These are phyloP conservation scores for Drosophila obscura DNA, from an alignment of 1,140 invertebrate genomes.

Conservation along the genomic window DNA sequence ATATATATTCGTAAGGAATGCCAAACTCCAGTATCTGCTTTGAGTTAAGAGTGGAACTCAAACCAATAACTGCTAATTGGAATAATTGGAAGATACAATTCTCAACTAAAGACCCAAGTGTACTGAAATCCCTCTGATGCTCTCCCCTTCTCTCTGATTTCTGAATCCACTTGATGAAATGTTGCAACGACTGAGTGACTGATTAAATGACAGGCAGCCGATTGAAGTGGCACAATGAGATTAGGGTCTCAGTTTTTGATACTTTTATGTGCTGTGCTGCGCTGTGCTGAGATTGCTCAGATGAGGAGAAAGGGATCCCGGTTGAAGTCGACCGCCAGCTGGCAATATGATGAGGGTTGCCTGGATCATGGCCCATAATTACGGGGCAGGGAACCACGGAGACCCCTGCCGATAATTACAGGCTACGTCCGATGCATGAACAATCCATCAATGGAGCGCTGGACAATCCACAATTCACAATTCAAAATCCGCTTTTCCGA, in stretches of 20 bases:
- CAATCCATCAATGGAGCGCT: slow-evolving; percentile 1
- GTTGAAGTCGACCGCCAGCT: slow-evolving; percentile 21
- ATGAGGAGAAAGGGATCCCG: slow-evolving; percentile 25
- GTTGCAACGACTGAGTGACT: slow-evolving; percentile 35
- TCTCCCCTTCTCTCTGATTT: neutral
- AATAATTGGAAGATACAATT: no score
- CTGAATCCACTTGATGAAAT: slow-evolving; percentile 20
- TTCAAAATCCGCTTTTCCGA: slow-evolving; percentile 24
- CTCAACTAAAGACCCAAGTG: no score
- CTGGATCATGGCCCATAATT: slow-evolving; percentile 57
- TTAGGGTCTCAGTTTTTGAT: slow-evolving; percentile 43
- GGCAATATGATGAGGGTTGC: slow-evolving; percentile 42
- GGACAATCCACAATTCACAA: neutral
- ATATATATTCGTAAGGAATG: no score
- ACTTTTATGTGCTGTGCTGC: slow-evolving; percentile 17
- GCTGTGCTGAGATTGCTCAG: slow-evolving; percentile 14
- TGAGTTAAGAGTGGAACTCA: no score
- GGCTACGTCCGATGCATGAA: slow-evolving; percentile 16
- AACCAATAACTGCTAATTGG: no score
- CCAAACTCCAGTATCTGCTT: no score
- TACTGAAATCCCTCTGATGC: neutral
- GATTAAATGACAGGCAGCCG: slow-evolving; percentile 40
- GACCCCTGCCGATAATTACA: slow-evolving; percentile 46
- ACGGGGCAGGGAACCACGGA: slow-evolving; percentile 13
- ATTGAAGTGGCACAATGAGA: slow-evolving; percentile 75